Percentiles rank a stretch among this genome's conserved stretches.
Conservation (phyloP, 2,113 vertebrate species). For the Grus americana region DNA sequence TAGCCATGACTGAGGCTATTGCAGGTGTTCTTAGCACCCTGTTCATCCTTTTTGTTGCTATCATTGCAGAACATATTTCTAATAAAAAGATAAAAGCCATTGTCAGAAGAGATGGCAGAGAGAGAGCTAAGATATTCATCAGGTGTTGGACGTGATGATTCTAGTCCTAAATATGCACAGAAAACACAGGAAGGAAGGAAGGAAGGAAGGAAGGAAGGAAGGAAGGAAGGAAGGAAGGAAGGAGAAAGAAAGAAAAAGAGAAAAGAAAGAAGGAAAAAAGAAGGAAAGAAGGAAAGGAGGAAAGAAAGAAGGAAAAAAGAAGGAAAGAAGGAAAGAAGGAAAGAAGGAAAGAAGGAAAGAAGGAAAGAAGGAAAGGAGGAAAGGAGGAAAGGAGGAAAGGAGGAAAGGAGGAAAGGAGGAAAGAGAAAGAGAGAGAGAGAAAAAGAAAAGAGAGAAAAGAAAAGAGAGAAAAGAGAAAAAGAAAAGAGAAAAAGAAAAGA, state of each 20-base stretch:
- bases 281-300: too few species aligned
- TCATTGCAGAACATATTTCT: not conserved
- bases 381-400: not conserved
- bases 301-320: too few species aligned
- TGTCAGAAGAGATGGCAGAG: not conserved
- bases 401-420: not conserved
- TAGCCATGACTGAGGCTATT: not conserved
- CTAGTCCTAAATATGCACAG: not conserved
- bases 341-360: not conserved
- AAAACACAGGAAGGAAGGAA: not conserved
- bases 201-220: too few species aligned
- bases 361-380: too few species aligned
- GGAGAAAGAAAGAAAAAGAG: too few species aligned
- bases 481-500: too few species aligned
- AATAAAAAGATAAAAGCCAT: slow-evolving; percentile 27
- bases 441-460: accelerated
- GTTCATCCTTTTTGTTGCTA: slow-evolving; percentile 23
- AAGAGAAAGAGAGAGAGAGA: too few species aligned
- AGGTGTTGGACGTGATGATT: not conserved
- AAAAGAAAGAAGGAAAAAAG: too few species aligned
- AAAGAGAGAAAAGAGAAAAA: not conserved
- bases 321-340: accelerated
- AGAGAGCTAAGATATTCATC: not conserved
- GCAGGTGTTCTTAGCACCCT: not conserved
- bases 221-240: too few species aligned